Percentiles rank a stretch among this genome's conserved stretches.
Evolutionary conservation across 2,888 invertebrate genomes (phyloP).

Genomic region (Acronicta leporina): DNA sequence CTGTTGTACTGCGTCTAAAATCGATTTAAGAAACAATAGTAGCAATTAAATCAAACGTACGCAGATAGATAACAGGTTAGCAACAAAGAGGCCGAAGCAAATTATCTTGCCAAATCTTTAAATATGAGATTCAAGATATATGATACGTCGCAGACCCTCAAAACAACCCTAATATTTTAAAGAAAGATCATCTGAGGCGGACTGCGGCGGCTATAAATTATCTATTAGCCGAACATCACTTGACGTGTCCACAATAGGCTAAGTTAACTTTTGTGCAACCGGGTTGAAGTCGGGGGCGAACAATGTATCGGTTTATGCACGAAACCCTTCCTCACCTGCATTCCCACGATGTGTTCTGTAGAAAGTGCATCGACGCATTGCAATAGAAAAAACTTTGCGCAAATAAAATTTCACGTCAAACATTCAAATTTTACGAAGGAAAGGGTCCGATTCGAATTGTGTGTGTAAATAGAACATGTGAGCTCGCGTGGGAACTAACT

Average conservation of each 20-base stretch:
- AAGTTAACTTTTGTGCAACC: constrained; percentile 87
- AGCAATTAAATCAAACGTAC: constrained; percentile 50
- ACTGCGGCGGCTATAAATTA: constrained; percentile 85
- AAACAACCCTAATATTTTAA: constrained; percentile 86
- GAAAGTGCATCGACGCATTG: constrained; percentile 79
- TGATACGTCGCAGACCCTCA: constrained; percentile 67
- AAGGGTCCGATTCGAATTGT: constrained; percentile 75
- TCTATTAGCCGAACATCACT: constrained; percentile 86
- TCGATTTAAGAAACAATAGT: constrained; percentile 48
- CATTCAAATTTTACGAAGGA: constrained; percentile 79
- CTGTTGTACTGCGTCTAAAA: constrained; percentile 42
- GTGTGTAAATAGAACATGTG: constrained; percentile 71
- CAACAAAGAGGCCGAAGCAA: constrained; percentile 69
- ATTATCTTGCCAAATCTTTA: constrained; percentile 78
- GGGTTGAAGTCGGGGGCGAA: constrained; percentile 72
- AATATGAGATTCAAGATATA: constrained; percentile 69
- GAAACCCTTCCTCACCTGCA: constrained; percentile 88
- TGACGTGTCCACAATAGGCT: constrained; percentile 84
- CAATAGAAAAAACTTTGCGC: constrained; percentile 80
- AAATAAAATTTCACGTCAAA: constrained; percentile 83
- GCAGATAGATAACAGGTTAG: constrained; percentile 45
- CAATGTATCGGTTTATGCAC: constrained; percentile 64
- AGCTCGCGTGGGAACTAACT: constrained; percentile 76
- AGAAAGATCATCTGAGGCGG: constrained; percentile 67
- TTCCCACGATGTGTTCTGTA: constrained; percentile 83